These are phyloP conservation scores for Trisateles emortualis DNA, from an alignment of 2,888 invertebrate genomes.

Conservation along the genomic window DNA sequence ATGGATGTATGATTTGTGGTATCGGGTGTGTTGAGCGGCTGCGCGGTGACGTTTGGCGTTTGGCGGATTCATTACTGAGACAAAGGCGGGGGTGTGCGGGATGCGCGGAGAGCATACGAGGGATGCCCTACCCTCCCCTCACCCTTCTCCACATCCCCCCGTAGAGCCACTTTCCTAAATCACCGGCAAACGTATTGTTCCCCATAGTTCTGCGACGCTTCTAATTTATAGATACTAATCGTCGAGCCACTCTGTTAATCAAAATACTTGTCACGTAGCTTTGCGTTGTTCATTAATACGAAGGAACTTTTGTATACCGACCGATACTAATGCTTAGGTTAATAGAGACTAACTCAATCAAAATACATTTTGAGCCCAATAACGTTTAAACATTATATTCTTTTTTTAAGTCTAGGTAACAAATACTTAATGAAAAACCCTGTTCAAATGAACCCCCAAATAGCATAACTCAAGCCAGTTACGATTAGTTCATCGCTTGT, in stretches of 20 bases:
- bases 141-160: conserved; percentile 32
- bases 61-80: conserved; percentile 86
- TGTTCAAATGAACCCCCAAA: background rate
- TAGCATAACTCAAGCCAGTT: background rate
- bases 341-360: no score
- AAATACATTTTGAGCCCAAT: no score
- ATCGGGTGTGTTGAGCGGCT: conserved; percentile 67
- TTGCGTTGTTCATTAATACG: conserved; percentile 22
- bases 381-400: no score
- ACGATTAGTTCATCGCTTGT: background rate
- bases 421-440: background rate
- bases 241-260: conserved; percentile 42
- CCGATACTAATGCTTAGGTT: no score
- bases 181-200: conserved; percentile 79
- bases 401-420: no score
- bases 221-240: conserved; percentile 48
- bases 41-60: conserved; percentile 82
- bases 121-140: conserved; percentile 47
- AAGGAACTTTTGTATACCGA: background rate
- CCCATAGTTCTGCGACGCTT: conserved; percentile 48
- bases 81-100: conserved; percentile 66
- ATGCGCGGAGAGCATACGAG: conserved; percentile 51
- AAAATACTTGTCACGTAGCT: conserved; percentile 36
- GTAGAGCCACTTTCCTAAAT: conserved; percentile 83
- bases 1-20: conserved; percentile 72